phyloP scores from a whole-genome alignment of 2,888 invertebrate species.

The Rotaria magnacalcarata region DNA sequence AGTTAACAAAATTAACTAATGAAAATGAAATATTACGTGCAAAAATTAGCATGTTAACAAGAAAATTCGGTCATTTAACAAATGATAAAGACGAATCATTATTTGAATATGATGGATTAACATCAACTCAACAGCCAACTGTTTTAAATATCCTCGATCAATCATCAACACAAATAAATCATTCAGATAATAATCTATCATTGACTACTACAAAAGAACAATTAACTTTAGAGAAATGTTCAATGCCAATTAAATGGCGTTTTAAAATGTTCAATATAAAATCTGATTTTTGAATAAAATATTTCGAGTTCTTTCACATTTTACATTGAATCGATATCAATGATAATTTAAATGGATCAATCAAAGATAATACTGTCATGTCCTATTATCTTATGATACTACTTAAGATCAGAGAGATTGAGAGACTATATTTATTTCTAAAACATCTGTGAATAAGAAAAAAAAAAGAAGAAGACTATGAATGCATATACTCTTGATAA shows the following conservation, averaged over 20 bases:
- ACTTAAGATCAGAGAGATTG: too few species aligned
- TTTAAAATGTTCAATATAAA: slow-evolving; percentile 19
- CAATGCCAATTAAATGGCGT: slow-evolving; percentile 2
- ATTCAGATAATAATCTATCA: too few species aligned
- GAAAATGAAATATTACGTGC: slow-evolving; percentile 1
- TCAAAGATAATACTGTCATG: too few species aligned
- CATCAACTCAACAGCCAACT: not conserved
- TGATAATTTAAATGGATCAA: too few species aligned
- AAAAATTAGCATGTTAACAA: slow-evolving; percentile 21
- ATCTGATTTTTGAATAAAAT: not conserved
- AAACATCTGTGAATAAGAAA: too few species aligned
- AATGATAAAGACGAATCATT: not conserved
- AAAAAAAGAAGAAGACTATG: too few species aligned
- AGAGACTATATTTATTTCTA: too few species aligned
- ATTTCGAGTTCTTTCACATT: not conserved
- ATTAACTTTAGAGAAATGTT: not conserved
- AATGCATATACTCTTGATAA: too few species aligned
- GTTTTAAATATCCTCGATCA: not conserved
- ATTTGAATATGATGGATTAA: not conserved
- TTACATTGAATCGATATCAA: too few species aligned
- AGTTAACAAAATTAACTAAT: slow-evolving; percentile 10
- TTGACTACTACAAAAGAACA: not conserved
- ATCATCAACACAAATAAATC: not conserved
- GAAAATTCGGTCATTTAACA: not conserved
- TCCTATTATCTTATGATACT: too few species aligned